Percentiles rank a stretch among this genome's conserved stretches.
phyloP scores from a whole-genome alignment of 92 coral and sea anemone species.

The Phenganax marumi region DNA sequence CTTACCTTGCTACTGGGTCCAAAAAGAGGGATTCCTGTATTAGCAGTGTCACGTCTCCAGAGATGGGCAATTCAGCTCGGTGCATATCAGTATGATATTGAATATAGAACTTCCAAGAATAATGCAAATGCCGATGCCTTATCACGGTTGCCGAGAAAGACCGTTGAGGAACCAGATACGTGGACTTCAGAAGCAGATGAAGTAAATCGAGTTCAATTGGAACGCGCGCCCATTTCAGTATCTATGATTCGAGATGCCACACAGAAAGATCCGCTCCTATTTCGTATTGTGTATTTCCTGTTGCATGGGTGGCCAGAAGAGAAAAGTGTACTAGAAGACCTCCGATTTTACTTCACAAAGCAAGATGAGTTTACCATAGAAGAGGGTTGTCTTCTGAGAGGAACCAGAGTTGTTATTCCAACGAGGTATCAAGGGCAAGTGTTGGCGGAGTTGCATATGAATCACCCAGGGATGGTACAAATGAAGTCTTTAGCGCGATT shows the following conservation, averaged over 20 bases:
- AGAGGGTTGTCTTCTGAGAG: conserved; percentile 44
- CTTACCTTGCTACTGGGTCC: conserved; percentile 48
- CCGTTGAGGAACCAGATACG: conserved; percentile 21
- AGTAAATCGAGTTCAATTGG: conserved; percentile 43
- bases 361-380: conserved; percentile 54
- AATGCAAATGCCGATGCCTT: conserved; percentile 55
- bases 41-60: conserved; percentile 47
- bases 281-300: conserved; percentile 16
- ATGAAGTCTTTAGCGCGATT: conserved; percentile 60
- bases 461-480: conserved; percentile 61
- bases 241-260: conserved; percentile 23
- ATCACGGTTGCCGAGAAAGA: conserved; percentile 49
- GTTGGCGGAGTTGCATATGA: conserved; percentile 43
- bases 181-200: conserved; percentile 36
- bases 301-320: conserved; percentile 49
- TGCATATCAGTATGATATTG: conserved; percentile 44
- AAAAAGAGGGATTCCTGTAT: conserved; percentile 37
- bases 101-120: conserved; percentile 34
- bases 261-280: conserved; percentile 41
- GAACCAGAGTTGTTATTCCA: conserved; percentile 56
- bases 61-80: conserved; percentile 40
- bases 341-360: conserved; percentile 39
- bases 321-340: conserved; percentile 28
- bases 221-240: conserved; percentile 30
- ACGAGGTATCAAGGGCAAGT: conserved; percentile 30